Evolutionary conservation across 1,140 invertebrate genomes (phyloP).

Genomic region (Pogonognathellus flavescens): DNA sequence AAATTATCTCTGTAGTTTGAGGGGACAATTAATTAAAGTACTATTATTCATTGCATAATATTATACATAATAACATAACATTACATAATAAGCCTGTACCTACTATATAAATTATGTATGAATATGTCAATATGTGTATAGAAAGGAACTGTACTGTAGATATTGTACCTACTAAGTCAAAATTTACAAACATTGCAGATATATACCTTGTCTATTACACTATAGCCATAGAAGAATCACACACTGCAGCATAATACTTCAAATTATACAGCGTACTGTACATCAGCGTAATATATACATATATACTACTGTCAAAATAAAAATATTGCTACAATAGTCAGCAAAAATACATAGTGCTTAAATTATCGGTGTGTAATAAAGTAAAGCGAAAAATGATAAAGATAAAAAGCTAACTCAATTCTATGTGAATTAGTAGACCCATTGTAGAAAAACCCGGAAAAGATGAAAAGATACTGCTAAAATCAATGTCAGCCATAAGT

Average conservation of each 20-base stretch:
- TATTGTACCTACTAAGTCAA: not conserved
- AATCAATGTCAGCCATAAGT: conserved; percentile 20
- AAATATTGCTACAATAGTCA: not conserved
- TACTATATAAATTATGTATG: too few species aligned
- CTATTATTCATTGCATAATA: too few species aligned
- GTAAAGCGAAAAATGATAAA: too few species aligned
- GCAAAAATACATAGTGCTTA: too few species aligned
- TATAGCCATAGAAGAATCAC: not conserved
- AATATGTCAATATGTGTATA: not conserved
- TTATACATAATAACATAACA: conserved; percentile 9
- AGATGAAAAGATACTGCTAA: not conserved
- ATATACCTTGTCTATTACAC: too few species aligned
- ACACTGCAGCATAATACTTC: not conserved
- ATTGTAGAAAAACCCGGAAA: not conserved
- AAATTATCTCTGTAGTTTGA: conserved; percentile 40
- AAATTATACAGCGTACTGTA: too few species aligned
- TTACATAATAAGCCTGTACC: not conserved
- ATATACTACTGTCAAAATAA: not conserved
- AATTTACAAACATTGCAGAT: too few species aligned
- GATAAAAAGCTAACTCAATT: too few species aligned
- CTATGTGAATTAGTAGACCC: not conserved
- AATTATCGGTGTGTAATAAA: too few species aligned
- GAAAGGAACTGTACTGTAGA: not conserved
- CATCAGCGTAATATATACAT: too few species aligned
- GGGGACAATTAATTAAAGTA: not conserved